Base-by-base conservation (phyloP, 2,797 vertebrate genomes). In the Parotocinclus haroldoi region DNA sequence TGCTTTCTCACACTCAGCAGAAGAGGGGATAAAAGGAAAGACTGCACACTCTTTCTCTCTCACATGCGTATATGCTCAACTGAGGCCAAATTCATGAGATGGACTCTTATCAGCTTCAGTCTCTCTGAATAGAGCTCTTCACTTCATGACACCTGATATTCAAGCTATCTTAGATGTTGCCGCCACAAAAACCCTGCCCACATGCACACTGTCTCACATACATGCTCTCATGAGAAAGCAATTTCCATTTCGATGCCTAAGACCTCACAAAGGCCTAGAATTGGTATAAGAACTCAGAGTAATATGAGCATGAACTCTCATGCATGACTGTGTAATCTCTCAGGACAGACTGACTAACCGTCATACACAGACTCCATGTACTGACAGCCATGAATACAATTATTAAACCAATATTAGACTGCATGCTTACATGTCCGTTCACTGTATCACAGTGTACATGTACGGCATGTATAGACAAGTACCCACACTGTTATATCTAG, bases 11-110 rank as follows among this genome's bases (percentile, higher is more conserved):
- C 93, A 92, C 91, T 68, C 77, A 54, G 68, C 70, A 73, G 70
- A 75, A 45, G 52, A 61, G 16, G 46, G 63, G 58, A 74, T 54
- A 63, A 76, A 63, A 62, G 45, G 11, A 63, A 57, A 65, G 58
- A 56, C 12, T 10, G 27, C 63, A n/a, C 17, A 14, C 49, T 60
- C 17, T 55, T 61, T 66, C 46, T 19, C 16, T 18, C 49, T 44
- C 40, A 66, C 46, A 66, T 58, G 39, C 40, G 60, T 67, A 79
- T 80, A 83, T 78, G 78, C 78, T 77, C 89, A 96, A 97, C 94
- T 98, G 93, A 95, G 90, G 80, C 60, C 63, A 86, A 84, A 95
- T 96, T 96, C 92, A 97, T 93, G 84, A 84, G 77, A 86, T 68
- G 51, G 58, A 48, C 58, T 82, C 86, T 90, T 89, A 90, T 91